phyloP scores from a whole-genome alignment of 2,113 vertebrate genomes.

The Dermatemys mawii region DNA sequence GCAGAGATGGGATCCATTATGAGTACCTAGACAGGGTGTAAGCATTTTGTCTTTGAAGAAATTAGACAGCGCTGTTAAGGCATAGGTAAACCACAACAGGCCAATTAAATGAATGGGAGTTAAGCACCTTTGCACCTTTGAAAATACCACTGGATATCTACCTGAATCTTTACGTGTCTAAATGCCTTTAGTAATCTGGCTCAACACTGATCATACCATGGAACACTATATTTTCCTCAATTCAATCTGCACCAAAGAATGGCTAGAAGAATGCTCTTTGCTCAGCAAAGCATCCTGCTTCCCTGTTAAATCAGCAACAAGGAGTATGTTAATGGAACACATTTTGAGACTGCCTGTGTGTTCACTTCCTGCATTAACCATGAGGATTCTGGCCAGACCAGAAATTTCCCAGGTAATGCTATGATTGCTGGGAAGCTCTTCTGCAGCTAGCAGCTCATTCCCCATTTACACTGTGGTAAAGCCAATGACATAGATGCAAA shows the following conservation, averaged over 20 bases:
- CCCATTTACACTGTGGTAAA: rapidly evolving
- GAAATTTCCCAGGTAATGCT: background rate
- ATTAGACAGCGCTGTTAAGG: background rate
- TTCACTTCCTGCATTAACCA: background rate
- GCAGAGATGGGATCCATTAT: background rate
- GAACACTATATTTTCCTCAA: background rate
- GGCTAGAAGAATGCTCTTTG: background rate
- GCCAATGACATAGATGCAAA: background rate
- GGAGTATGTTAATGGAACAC: rapidly evolving
- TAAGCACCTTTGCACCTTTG: background rate
- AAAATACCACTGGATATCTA: background rate
- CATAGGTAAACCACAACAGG: background rate
- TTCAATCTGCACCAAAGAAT: rapidly evolving
- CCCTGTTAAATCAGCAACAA: background rate
- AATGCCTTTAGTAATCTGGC: background rate
- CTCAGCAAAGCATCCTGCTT: background rate
- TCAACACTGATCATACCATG: background rate
- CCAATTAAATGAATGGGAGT: background rate
- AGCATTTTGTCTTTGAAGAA: background rate
- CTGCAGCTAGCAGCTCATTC: background rate
- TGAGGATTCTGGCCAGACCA: background rate
- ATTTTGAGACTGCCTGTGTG: background rate
- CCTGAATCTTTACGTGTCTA: conserved; percentile 10
- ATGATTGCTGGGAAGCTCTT: background rate
- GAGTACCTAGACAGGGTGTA: background rate